Conservation (phyloP, 2,113 vertebrate genomes). For the Cavia aperea region DNA sequence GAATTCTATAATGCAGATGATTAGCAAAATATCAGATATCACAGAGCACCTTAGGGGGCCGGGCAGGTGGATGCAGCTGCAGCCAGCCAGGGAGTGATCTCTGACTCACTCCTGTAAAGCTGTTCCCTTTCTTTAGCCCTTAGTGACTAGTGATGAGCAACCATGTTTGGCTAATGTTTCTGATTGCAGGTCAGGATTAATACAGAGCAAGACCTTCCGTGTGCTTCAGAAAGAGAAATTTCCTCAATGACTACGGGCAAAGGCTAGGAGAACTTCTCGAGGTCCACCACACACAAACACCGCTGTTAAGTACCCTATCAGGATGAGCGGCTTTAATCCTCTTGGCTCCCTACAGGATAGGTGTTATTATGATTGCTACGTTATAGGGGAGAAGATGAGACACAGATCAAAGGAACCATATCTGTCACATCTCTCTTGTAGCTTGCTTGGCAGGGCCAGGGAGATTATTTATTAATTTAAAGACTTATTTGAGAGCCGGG, state of each 20-base stretch:
- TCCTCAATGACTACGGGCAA: neutral
- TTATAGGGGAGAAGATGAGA: neutral
- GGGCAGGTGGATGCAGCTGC: neutral
- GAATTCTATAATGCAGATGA: conserved; percentile 15
- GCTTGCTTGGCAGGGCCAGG: neutral
- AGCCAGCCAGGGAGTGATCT: neutral
- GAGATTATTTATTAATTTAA: neutral
- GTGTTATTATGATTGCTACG: neutral
- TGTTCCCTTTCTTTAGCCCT: neutral
- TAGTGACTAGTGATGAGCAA: neutral
- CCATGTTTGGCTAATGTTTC: neutral
- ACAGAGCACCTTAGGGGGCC: neutral
- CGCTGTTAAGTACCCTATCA: neutral
- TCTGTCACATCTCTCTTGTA: neutral
- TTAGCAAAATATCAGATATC: conserved; percentile 39
- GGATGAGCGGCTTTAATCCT: neutral
- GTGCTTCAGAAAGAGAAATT: neutral
- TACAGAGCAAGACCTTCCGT: neutral
- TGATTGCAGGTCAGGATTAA: neutral
- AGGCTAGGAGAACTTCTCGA: neutral
- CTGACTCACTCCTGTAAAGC: neutral
- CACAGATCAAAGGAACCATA: neutral
- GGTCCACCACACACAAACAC: neutral
- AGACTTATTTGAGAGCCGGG: neutral
- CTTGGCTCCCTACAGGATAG: neutral